Evolutionary conservation across 2,888 invertebrate species (phyloP).

Genomic region (Phragmatobia fuliginosa): DNA sequence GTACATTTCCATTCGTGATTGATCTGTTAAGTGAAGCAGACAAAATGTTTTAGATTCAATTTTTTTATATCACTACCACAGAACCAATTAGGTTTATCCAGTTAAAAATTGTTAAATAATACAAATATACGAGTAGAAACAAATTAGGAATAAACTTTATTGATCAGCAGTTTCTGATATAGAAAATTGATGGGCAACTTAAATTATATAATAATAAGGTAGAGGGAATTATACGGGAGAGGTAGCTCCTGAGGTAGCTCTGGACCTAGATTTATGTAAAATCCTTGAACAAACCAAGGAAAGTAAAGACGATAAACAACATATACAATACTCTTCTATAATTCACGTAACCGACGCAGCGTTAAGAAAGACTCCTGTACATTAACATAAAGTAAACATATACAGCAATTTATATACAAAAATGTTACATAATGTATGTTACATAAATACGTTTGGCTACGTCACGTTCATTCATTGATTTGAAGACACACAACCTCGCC

Average conservation of each 20-base stretch:
- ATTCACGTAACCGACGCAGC: background rate
- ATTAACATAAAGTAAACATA: background rate
- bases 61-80: background rate
- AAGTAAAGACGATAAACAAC: background rate
- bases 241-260: too few species aligned
- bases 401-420: conserved; percentile 7
- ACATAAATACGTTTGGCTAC: conserved; percentile 50
- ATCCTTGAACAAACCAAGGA: background rate
- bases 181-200: background rate
- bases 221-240: background rate
- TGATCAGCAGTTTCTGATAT: background rate
- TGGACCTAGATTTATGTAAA: background rate
- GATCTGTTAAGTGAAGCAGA: background rate
- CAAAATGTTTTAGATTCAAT: background rate
- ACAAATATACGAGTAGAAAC: too few species aligned
- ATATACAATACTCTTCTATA: background rate
- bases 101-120: background rate
- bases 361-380: background rate
- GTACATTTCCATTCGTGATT: background rate
- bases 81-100: background rate
- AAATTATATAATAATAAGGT: background rate
- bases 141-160: too few species aligned
- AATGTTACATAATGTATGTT: conserved; percentile 25
- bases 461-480: conserved; percentile 61
- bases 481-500: conserved; percentile 62